Evolutionary conservation across 2,113 vertebrate genomes (phyloP).

Genomic region (Ailurus styani): DNA sequence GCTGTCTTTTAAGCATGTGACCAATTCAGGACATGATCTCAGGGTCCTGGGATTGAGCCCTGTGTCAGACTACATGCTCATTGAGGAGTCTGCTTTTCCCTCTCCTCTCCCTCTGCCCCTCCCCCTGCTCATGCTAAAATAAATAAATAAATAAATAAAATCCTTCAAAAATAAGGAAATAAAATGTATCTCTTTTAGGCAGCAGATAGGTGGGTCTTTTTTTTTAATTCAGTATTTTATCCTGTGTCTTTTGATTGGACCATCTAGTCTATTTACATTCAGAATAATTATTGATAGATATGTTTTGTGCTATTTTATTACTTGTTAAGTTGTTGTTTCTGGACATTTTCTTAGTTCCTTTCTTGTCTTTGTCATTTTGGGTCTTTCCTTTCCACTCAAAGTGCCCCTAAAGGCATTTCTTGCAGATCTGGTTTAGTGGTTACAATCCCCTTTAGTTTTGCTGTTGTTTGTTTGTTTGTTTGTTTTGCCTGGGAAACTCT

Average conservation of each 20-base stretch:
- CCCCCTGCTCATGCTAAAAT: too few species aligned
- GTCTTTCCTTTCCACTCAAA: background rate
- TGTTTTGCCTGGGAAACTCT: background rate
- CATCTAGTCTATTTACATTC: background rate
- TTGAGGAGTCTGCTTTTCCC: too few species aligned
- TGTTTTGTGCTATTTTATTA: too few species aligned
- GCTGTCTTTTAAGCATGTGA: too few species aligned
- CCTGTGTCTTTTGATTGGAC: background rate
- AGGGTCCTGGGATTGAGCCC: too few species aligned
- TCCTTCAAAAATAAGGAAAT: too few species aligned
- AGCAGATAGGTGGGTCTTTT: background rate
- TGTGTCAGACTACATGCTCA: too few species aligned
- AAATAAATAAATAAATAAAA: too few species aligned
- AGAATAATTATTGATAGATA: background rate
- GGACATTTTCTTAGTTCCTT: background rate
- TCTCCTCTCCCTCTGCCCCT: too few species aligned
- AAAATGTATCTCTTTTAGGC: background rate
- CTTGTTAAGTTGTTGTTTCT: too few species aligned
- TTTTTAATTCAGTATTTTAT: background rate
- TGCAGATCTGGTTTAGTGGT: background rate
- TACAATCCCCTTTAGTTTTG: background rate
- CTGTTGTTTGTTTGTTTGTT: too few species aligned
- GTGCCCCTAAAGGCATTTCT: background rate
- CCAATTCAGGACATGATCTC: too few species aligned
- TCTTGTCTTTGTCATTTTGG: background rate